These are phyloP conservation scores for Peromyscus polionotus DNA, from an alignment of 2,113 vertebrate species.

Conservation along the genomic window DNA sequence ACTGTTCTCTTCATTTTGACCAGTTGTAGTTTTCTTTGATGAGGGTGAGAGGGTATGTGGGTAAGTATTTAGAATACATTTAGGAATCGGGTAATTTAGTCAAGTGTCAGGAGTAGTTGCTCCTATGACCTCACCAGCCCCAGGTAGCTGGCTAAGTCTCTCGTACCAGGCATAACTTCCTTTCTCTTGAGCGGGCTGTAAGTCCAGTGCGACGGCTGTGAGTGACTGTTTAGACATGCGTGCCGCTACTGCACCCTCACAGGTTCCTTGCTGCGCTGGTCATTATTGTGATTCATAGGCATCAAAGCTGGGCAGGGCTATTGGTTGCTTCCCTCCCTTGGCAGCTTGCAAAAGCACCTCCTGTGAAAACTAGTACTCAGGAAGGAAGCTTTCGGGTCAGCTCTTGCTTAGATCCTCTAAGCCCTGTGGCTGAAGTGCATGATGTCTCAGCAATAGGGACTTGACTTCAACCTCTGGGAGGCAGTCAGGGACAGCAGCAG, in stretches of 20 bases:
- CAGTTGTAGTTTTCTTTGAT: neutral
- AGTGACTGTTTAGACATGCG: neutral
- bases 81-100: neutral
- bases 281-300: neutral
- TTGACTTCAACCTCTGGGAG: neutral
- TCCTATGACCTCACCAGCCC: too few species aligned
- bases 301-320: neutral
- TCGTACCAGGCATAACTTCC: neutral
- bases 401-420: neutral
- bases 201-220: neutral
- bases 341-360: neutral
- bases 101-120: neutral
- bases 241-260: neutral
- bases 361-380: neutral
- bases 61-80: neutral
- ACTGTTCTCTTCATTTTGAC: neutral
- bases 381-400: neutral
- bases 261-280: neutral
- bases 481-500: neutral
- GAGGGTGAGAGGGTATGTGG: neutral
- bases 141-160: neutral
- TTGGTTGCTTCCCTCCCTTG: neutral
- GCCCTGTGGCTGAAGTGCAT: neutral
- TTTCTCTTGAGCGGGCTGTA: neutral
- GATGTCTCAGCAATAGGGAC: neutral